Evolutionary conservation across 1,140 invertebrate species (phyloP), one percentile per base, ranked within the genome.

Genomic region (Brachionus rotundiformis): DNA sequence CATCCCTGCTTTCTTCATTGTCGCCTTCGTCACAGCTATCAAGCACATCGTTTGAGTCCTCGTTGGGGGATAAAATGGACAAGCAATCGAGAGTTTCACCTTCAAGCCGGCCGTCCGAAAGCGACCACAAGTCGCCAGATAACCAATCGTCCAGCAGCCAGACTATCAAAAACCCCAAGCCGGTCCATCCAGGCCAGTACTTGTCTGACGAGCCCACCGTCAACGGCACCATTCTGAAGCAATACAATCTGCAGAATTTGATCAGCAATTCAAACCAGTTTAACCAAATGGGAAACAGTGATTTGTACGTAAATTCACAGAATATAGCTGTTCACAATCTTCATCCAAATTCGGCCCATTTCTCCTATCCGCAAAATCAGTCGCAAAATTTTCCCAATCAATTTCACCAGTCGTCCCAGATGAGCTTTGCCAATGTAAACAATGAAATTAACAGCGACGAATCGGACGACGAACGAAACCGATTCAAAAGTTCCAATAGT

Each of bases 361-460:
- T 71, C 4, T 36, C 27, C 13, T 68, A 41, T n/a, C 19, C 8
- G 19, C 29, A n/a, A 47, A 41, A 44, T 25, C 68, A 73, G 23
- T 41, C 36, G 16, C 36, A 16, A 44, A 36, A 36, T 71, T 27
- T 63, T 68, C 13, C 27, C 7, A 68, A 68, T 41, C 63, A 68
- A n/a, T 36, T 19, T 68, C 63, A 68, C 13, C 68, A 73, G 11
- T 39, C 27, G 33, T 13, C 29, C 1, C n/a, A 13, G 33, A 71
- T 73, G 4, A 23, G 44, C 25, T 73, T 73, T 73, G 6, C 19
- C n/a, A 27, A 19, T 73, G 6, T 8, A 25, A 27, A 19, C 2
- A 73, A 73, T 44, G 39, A 73, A 11, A 73, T 41, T 2, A 73
- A 73, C 44, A 73, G 68, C 44, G 68, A 73, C 27, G 68, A 73